phyloP scores from a whole-genome alignment of 2,797 vertebrate species.

The Gymnothorax javanicus region DNA sequence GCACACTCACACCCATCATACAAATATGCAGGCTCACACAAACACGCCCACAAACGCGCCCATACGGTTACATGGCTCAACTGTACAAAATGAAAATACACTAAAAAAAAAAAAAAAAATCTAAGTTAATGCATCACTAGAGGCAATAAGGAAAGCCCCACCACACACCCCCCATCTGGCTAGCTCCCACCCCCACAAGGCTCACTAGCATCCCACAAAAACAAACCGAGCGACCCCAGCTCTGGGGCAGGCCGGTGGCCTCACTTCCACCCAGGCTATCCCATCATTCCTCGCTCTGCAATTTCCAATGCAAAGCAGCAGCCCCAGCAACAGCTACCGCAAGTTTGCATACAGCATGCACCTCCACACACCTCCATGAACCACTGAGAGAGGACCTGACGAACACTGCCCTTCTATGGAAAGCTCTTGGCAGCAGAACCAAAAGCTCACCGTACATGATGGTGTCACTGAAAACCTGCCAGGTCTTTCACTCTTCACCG shows the following conservation, averaged over 20 bases:
- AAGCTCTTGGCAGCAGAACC: neutral
- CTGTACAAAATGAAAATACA: neutral
- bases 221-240: neutral
- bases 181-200: neutral
- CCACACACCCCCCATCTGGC: neutral
- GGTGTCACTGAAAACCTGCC: neutral
- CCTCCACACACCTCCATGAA: neutral
- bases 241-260: neutral
- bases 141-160: neutral
- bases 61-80: neutral
- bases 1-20: neutral
- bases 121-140: neutral
- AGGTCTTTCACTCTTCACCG: neutral
- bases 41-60: neutral
- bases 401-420: neutral
- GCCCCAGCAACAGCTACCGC: neutral
- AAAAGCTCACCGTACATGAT: neutral
- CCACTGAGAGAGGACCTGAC: neutral
- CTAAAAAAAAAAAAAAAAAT: neutral
- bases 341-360: neutral
- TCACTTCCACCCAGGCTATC: neutral
- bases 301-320: constrained; percentile 30
- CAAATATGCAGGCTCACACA: neutral
- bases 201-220: neutral
- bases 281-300: neutral